A percentile compares a stretch with the other conserved stretches of the same genome.
Evolutionary conservation across 2,888 invertebrate genomes (phyloP).

Genomic region (Polydesmus complanatus): DNA sequence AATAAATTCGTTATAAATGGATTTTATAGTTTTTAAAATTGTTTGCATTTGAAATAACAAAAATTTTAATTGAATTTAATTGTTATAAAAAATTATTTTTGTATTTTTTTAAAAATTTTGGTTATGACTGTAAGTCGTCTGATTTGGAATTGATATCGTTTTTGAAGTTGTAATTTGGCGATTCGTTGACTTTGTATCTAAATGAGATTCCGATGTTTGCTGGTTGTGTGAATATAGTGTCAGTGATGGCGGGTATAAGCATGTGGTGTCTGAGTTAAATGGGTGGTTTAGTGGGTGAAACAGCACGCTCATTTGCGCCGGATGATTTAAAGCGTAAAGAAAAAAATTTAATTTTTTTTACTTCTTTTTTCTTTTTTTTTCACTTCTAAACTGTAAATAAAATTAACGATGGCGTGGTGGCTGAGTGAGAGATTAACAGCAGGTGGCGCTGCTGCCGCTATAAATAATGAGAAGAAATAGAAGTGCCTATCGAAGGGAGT

Average conservation of each 20-base stretch:
- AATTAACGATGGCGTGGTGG: background rate
- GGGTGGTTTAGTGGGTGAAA: background rate
- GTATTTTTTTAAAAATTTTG: too few species aligned
- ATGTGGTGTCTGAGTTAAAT: background rate
- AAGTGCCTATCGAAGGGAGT: background rate
- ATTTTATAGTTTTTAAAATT: too few species aligned
- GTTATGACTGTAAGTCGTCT: too few species aligned
- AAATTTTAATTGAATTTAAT: too few species aligned
- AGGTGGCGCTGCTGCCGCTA: background rate
- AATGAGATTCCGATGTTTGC: too few species aligned
- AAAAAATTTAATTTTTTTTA: background rate
- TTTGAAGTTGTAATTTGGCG: too few species aligned
- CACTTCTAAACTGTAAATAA: background rate
- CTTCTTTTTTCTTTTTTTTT: background rate
- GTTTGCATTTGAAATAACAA: too few species aligned
- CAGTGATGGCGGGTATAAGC: background rate
- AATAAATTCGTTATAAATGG: too few species aligned
- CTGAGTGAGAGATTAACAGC: background rate
- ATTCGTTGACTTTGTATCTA: too few species aligned
- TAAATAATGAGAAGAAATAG: background rate
- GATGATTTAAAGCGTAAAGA: background rate
- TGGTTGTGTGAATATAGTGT: background rate
- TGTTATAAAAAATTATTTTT: too few species aligned
- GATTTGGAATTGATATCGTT: too few species aligned
- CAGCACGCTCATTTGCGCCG: too few species aligned